Base-by-base conservation (phyloP, 2,888 invertebrate species). In the Cheilosia vernalis region DNA sequence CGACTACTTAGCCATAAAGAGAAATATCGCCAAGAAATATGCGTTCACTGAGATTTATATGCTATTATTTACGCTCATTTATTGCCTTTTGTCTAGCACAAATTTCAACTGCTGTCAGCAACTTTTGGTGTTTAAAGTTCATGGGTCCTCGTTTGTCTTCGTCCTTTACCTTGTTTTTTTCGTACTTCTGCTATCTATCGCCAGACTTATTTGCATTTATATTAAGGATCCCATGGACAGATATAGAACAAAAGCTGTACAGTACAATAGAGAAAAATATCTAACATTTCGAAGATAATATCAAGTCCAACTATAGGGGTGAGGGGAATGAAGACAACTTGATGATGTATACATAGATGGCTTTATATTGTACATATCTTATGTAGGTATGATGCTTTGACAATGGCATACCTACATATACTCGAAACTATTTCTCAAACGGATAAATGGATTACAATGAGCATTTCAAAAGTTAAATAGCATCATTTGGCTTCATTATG, bases 181-280 rank as follows among this genome's bases (percentile, higher is more conserved):
- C 21, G 37, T 70, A 19, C 27, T 55, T 27, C 13, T 53, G 21
- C 37, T 61, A 74, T 74, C 60, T 83, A 56, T 87, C 64, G 79
- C 56, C 78, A 76, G 78, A 84, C 87, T 87, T 84, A 87, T 87
- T 87, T 87, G 87, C 87, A 87, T 87, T 87, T 87, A 87, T 86
- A 87, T 87, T 87, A 86, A 86, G 82, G 74, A 86, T 87, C 78
- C 79, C 78, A 85, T 74, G 78, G 78, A 66, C 55, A 67, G 85
- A 85, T 81, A 81, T 81, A 81, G 85, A 85, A 81, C 85, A 85
- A 81, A 61, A 72, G 85, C 76, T 77, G 81, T 77, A 77, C 66
- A 81, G 63, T 66, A 85, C 76, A 85, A 81, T 81, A 67, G 85
- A 85, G 77, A 81, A 72, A 80, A 85, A 85, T 81, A 81, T 85